Evolutionary conservation across 2,888 invertebrate species (phyloP).

Genomic region (Pristionchus japonicus): DNA sequence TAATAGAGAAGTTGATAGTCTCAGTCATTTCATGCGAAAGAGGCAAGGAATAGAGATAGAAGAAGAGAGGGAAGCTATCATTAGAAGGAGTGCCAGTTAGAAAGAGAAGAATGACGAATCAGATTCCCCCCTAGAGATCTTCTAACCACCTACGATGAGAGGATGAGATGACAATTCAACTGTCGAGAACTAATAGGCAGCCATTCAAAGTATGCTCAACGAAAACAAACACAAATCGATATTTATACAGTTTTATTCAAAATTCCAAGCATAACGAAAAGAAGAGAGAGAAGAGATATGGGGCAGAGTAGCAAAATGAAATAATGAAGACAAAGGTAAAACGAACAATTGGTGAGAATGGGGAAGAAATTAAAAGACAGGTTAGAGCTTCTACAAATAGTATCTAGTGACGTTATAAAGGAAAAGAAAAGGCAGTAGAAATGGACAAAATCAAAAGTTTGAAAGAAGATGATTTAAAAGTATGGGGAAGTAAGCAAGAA

Average conservation of each 20-base stretch:
- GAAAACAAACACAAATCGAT: no score
- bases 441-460: no score
- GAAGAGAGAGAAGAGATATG: not conserved
- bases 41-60: conserved; percentile 8
- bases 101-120: conserved; percentile 16
- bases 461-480: no score
- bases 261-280: not conserved
- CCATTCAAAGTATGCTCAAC: no score
- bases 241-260: not conserved
- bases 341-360: no score
- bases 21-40: not conserved
- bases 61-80: conserved; percentile 4
- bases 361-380: no score
- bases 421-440: no score
- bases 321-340: not conserved
- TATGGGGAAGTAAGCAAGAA: no score
- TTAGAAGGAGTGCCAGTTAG: conserved; percentile 26
- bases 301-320: not conserved
- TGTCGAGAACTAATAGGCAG: no score
- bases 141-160: not conserved
- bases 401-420: no score
- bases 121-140: conserved; percentile 4
- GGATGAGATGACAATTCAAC: not conserved
- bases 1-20: conserved; percentile 13
- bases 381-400: no score